Percentiles rank a stretch among this genome's conserved stretches.
Conservation (phyloP, 2,797 vertebrate genomes). For the Pseudomugil gertrudae region DNA sequence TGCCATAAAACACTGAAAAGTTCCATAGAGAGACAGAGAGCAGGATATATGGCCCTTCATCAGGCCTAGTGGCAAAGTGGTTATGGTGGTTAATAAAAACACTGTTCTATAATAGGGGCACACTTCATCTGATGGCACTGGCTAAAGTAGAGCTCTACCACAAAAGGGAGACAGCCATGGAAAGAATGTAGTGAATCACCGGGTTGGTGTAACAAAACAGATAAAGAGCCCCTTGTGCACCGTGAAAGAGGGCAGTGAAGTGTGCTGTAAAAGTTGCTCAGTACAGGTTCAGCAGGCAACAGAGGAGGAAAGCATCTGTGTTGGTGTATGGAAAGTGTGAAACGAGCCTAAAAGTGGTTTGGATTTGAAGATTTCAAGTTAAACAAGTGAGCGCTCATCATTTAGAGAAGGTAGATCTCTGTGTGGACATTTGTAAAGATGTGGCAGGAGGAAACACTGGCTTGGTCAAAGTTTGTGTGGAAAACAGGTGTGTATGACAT, state of each 20-base stretch:
- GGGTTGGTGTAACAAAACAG: conserved; percentile 63
- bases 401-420: conserved; percentile 12
- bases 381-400: conserved; percentile 27
- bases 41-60: conserved; percentile 67
- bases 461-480: conserved; percentile 3
- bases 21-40: conserved; percentile 55
- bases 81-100: conserved; percentile 76
- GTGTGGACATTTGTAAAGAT: conserved; percentile 7
- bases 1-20: conserved; percentile 61
- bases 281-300: conserved; percentile 41
- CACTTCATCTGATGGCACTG: conserved; percentile 69
- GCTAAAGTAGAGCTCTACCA: conserved; percentile 67
- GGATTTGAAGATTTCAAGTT: conserved; percentile 28
- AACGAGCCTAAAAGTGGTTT: conserved; percentile 28
- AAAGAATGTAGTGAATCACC: conserved; percentile 67
- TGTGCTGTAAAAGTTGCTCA: conserved; percentile 61
- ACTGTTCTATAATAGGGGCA: conserved; percentile 68
- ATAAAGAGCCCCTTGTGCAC: conserved; percentile 68
- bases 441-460: background rate
- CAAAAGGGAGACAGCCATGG: conserved; percentile 64
- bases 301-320: conserved; percentile 49
- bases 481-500: conserved; percentile 38
- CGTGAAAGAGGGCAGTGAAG: conserved; percentile 65
- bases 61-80: conserved; percentile 63
- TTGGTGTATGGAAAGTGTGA: conserved; percentile 21